Percentiles rank a stretch among this genome's conserved stretches.
Evolutionary conservation across 2,888 invertebrate species (phyloP).

Genomic region (Miltochrista miniata): DNA sequence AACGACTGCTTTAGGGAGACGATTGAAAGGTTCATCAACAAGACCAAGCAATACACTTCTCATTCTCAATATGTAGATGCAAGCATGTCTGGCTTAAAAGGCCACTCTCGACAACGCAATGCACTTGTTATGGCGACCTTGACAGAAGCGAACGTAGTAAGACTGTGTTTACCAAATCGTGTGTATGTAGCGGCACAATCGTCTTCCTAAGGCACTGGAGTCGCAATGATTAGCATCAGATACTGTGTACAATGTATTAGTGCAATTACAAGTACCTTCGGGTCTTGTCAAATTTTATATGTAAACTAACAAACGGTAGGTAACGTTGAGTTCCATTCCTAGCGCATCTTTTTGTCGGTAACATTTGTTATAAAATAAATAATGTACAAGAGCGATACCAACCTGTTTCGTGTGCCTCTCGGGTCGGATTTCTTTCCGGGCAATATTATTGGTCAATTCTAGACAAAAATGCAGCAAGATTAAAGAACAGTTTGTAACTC

Average conservation of each 20-base stretch:
- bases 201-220: slow-evolving; percentile 53
- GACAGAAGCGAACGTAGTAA: too few relatives aligned
- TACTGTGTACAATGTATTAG: slow-evolving; percentile 58
- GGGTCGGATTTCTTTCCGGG: slow-evolving; percentile 1
- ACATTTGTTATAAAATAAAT: slow-evolving; percentile 10
- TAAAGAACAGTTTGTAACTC: not conserved
- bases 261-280: slow-evolving; percentile 52
- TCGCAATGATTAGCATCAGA: slow-evolving; percentile 45
- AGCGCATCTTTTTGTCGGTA: too few relatives aligned
- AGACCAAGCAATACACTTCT: too few relatives aligned
- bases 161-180: too few relatives aligned
- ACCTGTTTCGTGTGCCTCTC: slow-evolving; percentile 10
- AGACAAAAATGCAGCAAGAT: not conserved
- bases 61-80: too few relatives aligned
- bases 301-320: slow-evolving; percentile 2
- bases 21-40: not conserved
- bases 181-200: not conserved
- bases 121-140: too few relatives aligned
- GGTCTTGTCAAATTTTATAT: slow-evolving; percentile 48
- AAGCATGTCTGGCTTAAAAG: too few relatives aligned
- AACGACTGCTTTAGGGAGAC: slow-evolving; percentile 14
- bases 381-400: slow-evolving; percentile 11
- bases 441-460: too few relatives aligned
- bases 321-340: too few relatives aligned
- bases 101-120: too few relatives aligned